A percentile compares a stretch with the other conserved stretches of the same genome.
These are phyloP conservation scores for Peromyscus melanophrys DNA, from an alignment of 2,797 vertebrate genomes.

Conservation along the genomic window DNA sequence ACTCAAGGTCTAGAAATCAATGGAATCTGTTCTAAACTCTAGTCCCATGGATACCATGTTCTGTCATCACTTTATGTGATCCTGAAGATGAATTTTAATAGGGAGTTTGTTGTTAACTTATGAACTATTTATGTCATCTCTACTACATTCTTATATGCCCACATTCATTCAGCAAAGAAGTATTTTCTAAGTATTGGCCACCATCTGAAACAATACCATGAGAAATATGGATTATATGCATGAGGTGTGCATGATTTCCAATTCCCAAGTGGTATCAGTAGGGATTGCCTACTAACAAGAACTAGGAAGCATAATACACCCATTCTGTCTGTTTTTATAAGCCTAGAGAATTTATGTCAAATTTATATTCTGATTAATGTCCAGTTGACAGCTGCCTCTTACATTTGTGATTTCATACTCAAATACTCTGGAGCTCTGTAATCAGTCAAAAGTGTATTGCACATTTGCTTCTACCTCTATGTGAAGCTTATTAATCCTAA, in stretches of 20 bases:
- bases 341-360: background rate
- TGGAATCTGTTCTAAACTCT: background rate
- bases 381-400: background rate
- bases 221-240: background rate
- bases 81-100: background rate
- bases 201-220: background rate
- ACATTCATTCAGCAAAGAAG: constrained; percentile 20
- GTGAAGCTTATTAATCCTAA: background rate
- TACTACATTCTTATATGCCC: background rate
- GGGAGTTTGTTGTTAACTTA: background rate
- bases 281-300: background rate
- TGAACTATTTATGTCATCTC: background rate
- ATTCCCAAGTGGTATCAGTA: background rate
- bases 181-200: background rate
- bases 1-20: background rate
- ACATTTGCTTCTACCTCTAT: background rate
- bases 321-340: background rate
- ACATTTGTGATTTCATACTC: background rate
- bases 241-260: background rate
- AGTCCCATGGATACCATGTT: background rate
- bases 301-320: background rate
- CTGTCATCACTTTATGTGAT: background rate
- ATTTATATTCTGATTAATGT: background rate
- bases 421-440: background rate
- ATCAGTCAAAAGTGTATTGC: constrained; percentile 10